phyloP scores from a whole-genome alignment of 2,113 vertebrate genomes.

The Pseudonaja textilis region DNA sequence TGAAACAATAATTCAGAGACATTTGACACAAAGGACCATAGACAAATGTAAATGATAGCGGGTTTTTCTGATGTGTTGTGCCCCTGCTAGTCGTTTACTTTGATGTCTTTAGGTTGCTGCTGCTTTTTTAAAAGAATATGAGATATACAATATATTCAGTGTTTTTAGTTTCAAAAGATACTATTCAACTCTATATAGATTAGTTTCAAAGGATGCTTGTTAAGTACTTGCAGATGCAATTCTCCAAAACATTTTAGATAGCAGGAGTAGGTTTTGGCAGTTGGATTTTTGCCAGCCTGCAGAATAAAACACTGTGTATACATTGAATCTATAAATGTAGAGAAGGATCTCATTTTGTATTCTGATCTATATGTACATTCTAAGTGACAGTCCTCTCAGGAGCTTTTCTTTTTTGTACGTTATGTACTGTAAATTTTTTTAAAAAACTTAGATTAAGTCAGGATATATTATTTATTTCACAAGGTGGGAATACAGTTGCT shows the following conservation, averaged over 20 bases:
- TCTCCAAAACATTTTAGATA: not conserved
- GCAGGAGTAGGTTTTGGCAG: not conserved
- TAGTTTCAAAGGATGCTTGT: not conserved
- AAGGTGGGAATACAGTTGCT: constrained; percentile 37
- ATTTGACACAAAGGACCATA: not conserved
- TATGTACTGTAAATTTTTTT: constrained; percentile 7
- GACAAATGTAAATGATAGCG: not conserved
- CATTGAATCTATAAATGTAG: not conserved
- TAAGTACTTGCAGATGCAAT: not conserved
- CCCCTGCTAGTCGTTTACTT: not conserved
- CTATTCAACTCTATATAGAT: not conserved
- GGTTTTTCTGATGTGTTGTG: not conserved
- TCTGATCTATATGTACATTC: constrained; percentile 44
- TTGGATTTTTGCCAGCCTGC: not conserved
- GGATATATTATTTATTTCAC: constrained; percentile 53
- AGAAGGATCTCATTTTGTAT: not conserved
- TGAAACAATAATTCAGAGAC: not conserved
- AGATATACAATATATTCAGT: not conserved
- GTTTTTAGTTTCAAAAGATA: not conserved
- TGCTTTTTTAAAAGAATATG: not conserved
- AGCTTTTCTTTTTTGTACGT: constrained; percentile 28
- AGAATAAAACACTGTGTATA: not conserved
- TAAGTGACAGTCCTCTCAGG: constrained; percentile 26
- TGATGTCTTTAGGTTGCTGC: not conserved
- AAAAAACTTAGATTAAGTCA: constrained; percentile 53